Evolutionary conservation across 2,797 vertebrate genomes (phyloP).

Genomic region (Gallirallus australis): DNA sequence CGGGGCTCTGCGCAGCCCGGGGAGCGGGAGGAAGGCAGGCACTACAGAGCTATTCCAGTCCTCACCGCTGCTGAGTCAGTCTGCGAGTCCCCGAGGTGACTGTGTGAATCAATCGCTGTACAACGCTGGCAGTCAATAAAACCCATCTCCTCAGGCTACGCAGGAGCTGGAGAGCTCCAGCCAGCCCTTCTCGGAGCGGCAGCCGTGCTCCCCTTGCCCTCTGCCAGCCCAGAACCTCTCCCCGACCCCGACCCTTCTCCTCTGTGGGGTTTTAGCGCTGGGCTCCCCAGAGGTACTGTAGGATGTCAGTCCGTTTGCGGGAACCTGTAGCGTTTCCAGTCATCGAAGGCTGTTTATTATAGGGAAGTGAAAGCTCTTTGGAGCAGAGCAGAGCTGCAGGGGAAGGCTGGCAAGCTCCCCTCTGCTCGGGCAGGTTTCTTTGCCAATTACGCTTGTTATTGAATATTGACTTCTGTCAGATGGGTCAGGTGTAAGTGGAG

Average conservation of each 20-base stretch:
- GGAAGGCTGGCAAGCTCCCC: background rate
- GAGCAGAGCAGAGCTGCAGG: background rate
- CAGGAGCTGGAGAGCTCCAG: background rate
- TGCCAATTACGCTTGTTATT: constrained; percentile 45
- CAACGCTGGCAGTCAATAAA: background rate
- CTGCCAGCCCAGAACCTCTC: background rate
- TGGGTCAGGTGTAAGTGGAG: background rate
- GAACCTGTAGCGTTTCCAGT: background rate
- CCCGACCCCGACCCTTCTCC: background rate
- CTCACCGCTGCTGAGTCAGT: background rate
- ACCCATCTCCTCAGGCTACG: background rate
- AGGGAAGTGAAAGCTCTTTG: background rate
- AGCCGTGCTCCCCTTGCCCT: rapidly evolving
- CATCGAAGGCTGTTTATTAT: background rate
- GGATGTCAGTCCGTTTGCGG: background rate
- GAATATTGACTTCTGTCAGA: constrained; percentile 19
- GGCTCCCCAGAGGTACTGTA: background rate
- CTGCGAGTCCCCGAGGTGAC: background rate
- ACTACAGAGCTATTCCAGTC: background rate
- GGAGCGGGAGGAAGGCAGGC: background rate
- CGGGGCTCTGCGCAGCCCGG: background rate
- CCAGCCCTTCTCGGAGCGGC: background rate
- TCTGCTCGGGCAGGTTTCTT: background rate
- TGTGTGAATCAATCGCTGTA: background rate
- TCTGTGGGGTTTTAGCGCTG: background rate